Percentiles rank a stretch among this genome's conserved stretches.
These are phyloP conservation scores for Catalaphyllia jardinei DNA, from an alignment of 64 coral and sea anemone species.

Conservation along the genomic window DNA sequence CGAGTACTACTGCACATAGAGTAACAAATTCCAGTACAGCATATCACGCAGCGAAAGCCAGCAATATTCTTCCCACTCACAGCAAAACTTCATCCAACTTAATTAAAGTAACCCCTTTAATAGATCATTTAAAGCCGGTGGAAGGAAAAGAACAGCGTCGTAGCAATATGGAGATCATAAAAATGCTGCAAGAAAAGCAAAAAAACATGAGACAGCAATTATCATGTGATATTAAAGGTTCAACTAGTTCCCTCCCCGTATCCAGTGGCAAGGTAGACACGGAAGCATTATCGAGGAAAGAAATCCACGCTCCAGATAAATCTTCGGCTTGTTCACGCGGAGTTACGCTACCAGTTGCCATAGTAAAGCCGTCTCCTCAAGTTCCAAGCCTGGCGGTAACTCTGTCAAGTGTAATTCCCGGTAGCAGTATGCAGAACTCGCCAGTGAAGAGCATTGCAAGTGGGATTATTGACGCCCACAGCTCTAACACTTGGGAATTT, in stretches of 20 bases:
- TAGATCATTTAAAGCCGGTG: not conserved
- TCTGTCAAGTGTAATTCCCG: not conserved
- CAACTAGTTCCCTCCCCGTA: no score
- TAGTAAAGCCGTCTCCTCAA: slow-evolving; percentile 21
- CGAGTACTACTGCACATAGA: not conserved
- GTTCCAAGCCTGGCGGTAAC: not conserved
- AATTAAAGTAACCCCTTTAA: not conserved
- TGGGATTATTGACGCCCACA: slow-evolving; percentile 24
- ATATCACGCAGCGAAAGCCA: not conserved
- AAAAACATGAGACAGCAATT: slow-evolving; percentile 20
- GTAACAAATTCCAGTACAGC: not conserved
- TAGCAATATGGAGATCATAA: slow-evolving; percentile 29
- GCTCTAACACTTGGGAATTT: not conserved
- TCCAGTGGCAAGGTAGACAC: not conserved
- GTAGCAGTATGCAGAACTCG: not conserved
- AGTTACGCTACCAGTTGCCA: slow-evolving; percentile 5
- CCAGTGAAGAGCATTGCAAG: slow-evolving; percentile 26
- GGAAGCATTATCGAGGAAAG: not conserved
- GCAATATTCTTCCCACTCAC: not conserved
- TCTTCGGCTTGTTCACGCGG: not conserved
- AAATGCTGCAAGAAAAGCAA: slow-evolving; percentile 14
- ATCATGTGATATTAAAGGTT: not conserved
- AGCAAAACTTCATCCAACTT: not conserved
- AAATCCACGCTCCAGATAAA: not conserved
- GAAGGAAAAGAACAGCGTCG: slow-evolving; percentile 14